Evolutionary conservation across 2,113 vertebrate species (phyloP), one percentile per base, ranked within the genome.

Genomic region (Abramis brama): DNA sequence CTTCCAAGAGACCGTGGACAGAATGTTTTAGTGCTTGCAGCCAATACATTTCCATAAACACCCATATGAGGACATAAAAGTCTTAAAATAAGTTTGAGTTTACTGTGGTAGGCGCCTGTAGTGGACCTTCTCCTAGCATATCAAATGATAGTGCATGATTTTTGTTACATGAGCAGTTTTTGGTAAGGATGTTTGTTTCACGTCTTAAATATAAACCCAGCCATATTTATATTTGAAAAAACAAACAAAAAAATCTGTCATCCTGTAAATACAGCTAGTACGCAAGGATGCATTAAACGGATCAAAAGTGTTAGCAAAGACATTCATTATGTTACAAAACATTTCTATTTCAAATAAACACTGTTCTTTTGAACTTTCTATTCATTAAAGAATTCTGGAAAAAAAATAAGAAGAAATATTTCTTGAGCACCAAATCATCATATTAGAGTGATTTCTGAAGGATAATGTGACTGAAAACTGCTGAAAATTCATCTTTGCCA

Each of bases 1-100:
- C 91, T 93, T 91, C 89, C 89, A 92, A 86, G 83, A 43, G 91
- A 93, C 87, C 91, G 90, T 85, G 84, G 81, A 91, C 90, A 90
- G 90, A 90, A 91, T 93, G 93, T 89, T 88, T 92, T 90, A 85
- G 87, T 85, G 83, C 89, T 86, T 23, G 47, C 25, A 59, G 50
- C 36, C 25, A 75, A 55, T 17, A 73, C 82, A 73, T 83, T 73
- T 57, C 82, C 82, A 73, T 88, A 88, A 87, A 88, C 85, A 89
- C 91, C 88, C 80, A 83, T 82, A 75, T 66, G 75, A 36, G 15
- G 45, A 33, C 27, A 50, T 33, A 36, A 23, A 82, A 57, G 50
- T 74, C 43, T 15, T 75, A 78, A 78, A 77, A 30, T 78, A 57
- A 68, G 62, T 70, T 70, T 21, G 4, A 27, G 21, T 57, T 15